phyloP scores from a whole-genome alignment of 2,113 vertebrate species.

The Mesoclemmys tuberculata region DNA sequence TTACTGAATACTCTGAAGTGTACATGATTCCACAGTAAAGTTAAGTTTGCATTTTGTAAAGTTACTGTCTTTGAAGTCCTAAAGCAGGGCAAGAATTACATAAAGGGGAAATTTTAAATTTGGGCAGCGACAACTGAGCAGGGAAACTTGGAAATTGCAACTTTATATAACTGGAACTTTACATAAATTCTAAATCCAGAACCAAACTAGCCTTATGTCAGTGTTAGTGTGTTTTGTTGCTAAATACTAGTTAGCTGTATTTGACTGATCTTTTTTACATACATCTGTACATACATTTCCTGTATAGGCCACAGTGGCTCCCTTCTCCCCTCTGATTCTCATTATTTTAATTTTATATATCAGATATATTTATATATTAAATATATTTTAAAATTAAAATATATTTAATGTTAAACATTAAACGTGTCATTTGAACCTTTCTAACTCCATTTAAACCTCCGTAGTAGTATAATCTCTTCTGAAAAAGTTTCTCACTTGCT shows the following conservation, averaged over 20 bases:
- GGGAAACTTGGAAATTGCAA: neutral
- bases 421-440: constrained; percentile 6
- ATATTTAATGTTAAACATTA: no score
- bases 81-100: neutral
- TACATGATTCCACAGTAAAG: neutral
- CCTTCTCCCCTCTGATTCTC: constrained; percentile 29
- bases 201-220: constrained; percentile 10
- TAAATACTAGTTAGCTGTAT: constrained; percentile 16
- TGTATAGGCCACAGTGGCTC: constrained; percentile 17
- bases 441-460: constrained; percentile 49
- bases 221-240: constrained; percentile 20
- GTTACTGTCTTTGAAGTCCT: neutral
- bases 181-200: neutral
- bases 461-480: constrained; percentile 4
- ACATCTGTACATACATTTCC: neutral
- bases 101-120: neutral
- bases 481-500: constrained; percentile 20
- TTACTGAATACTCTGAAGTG: neutral
- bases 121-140: neutral
- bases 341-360: constrained; percentile 37
- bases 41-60: neutral
- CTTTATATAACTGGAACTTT: neutral
- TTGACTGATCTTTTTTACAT: constrained; percentile 23
- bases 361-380: constrained; percentile 43
- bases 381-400: constrained; percentile 7